Conservation (phyloP, 2,113 vertebrate species). For the Grallaria varia region DNA sequence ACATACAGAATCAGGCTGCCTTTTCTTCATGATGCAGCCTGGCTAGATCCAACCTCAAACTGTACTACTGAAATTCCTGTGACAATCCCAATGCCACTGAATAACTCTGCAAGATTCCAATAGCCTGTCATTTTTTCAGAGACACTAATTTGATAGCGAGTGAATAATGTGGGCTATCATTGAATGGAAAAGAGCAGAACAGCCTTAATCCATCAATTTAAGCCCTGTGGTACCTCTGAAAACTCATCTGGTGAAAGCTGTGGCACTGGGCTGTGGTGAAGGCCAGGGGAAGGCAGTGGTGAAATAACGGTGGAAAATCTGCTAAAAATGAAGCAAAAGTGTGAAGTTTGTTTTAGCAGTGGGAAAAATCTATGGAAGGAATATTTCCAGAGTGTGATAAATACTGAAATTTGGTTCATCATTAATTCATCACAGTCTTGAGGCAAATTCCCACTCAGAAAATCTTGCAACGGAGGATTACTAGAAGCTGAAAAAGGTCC, state of each 20-base stretch:
- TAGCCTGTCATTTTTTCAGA: neutral
- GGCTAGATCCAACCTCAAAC: neutral
- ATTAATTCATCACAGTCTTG: neutral
- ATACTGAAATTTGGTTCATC: neutral
- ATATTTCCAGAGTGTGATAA: neutral
- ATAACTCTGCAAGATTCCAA: neutral
- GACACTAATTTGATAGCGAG: neutral
- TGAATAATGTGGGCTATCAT: neutral
- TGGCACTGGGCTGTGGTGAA: neutral
- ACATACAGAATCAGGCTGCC: neutral
- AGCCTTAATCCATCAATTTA: neutral
- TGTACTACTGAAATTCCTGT: neutral
- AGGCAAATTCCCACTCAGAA: neutral
- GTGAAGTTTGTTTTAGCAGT: neutral
- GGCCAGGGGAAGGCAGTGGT: neutral
- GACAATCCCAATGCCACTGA: neutral
- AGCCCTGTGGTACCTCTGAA: neutral
- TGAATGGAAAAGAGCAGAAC: neutral
- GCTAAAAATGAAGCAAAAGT: neutral
- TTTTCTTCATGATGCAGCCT: neutral
- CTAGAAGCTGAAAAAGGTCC: neutral
- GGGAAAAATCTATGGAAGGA: neutral
- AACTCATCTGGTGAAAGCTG: neutral
- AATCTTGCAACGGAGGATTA: neutral
- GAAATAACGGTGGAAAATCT: neutral